phyloP scores from a whole-genome alignment of 2,113 vertebrate species.

The Coregonus clupeaformis region DNA sequence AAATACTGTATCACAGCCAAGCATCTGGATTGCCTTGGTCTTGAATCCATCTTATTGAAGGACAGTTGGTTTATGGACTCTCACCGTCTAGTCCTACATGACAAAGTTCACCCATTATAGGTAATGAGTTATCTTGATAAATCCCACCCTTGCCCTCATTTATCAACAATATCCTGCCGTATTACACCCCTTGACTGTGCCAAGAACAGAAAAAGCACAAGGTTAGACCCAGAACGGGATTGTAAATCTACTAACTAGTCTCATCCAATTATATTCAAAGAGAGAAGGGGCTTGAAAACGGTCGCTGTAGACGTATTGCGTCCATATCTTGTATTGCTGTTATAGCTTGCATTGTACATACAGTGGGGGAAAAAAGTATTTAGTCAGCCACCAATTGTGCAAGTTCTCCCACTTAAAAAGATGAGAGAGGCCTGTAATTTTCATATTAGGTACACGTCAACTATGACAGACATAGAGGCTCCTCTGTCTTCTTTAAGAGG shows the following conservation, averaged over 20 bases:
- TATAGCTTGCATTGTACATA: background rate
- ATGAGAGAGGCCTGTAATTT: no score
- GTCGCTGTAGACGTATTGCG: background rate
- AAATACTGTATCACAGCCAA: conserved; percentile 23
- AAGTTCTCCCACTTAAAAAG: no score
- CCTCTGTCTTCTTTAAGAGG: no score
- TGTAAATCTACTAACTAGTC: conserved; percentile 42
- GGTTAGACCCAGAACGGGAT: conserved; percentile 33
- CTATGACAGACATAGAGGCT: no score
- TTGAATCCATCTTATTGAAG: conserved; percentile 49
- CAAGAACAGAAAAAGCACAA: conserved; percentile 43
- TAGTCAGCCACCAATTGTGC: no score
- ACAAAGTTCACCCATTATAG: conserved; percentile 54
- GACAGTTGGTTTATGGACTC: conserved; percentile 50
- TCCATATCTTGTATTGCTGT: background rate
- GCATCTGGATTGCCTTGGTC: conserved; percentile 12
- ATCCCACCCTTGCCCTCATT: conserved; percentile 44
- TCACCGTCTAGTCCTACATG: conserved; percentile 13
- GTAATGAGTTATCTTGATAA: conserved; percentile 44
- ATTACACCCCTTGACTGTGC: conserved; percentile 28
- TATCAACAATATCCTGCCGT: conserved; percentile 29
- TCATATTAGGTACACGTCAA: no score
- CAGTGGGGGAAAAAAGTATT: no score
- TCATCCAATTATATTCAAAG: conserved; percentile 30
- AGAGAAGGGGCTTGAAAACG: background rate